phyloP scores from a whole-genome alignment of 92 coral and sea anemone genomes.

The Micromussa lordhowensis region DNA sequence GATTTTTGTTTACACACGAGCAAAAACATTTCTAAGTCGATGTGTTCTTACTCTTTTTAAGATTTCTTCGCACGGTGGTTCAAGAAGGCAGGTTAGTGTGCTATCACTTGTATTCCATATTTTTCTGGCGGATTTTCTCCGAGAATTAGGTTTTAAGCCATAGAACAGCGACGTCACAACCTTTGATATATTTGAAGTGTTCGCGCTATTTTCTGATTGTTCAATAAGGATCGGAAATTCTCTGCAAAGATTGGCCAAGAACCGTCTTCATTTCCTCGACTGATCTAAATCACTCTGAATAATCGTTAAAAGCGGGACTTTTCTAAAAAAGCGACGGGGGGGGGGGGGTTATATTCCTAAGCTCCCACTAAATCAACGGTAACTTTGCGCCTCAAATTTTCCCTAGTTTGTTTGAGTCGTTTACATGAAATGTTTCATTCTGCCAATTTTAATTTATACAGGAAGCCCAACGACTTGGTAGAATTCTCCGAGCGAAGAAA shows the following conservation, averaged over 20 bases:
- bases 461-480: slow-evolving; percentile 99
- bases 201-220: neutral
- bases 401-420: neutral
- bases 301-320: neutral
- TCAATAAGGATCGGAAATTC: neutral
- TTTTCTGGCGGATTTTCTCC: neutral
- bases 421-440: neutral
- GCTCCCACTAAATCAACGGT: neutral
- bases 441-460: slow-evolving; percentile 16
- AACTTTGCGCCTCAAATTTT: neutral
- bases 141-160: neutral
- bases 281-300: neutral
- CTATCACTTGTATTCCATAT: too few species aligned
- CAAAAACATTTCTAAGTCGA: neutral
- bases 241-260: neutral
- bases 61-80: slow-evolving; percentile 98
- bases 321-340: too few species aligned
- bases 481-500: slow-evolving; percentile 96
- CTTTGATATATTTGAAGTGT: neutral
- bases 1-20: neutral
- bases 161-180: neutral
- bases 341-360: neutral
- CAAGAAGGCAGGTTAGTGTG: slow-evolving; percentile 89
- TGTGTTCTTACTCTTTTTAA: slow-evolving; percentile 16
- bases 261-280: neutral